Conservation (phyloP, 2,113 vertebrate species). For the Nyctibius bracteatus region DNA sequence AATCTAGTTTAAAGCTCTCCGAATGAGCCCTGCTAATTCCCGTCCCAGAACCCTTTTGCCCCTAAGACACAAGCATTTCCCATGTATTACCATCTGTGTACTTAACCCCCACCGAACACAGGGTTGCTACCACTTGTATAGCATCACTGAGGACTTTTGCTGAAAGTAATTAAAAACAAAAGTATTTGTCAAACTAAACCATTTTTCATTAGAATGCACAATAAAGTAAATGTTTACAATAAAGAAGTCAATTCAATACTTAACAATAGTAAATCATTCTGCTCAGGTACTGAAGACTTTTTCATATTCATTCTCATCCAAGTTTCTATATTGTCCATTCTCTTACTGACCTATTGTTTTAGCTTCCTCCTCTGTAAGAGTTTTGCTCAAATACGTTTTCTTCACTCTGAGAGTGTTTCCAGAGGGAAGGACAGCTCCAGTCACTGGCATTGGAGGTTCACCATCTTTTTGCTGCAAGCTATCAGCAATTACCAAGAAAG, state of each 20-base stretch:
- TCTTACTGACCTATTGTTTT: conserved; percentile 91
- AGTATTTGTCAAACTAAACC: neutral
- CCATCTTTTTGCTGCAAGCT: conserved; percentile 97
- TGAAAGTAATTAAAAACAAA: neutral
- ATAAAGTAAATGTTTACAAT: neutral
- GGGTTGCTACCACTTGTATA: neutral
- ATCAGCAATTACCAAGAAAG: conserved; percentile 96
- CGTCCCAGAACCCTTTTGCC: no score
- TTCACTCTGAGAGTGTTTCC: conserved; percentile 98
- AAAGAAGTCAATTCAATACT: neutral
- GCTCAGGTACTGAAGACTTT: neutral
- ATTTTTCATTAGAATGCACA: neutral
- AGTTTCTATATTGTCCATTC: neutral
- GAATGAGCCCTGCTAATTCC: no score
- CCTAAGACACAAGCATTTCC: no score
- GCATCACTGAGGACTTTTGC: neutral
- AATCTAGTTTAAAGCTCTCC: no score
- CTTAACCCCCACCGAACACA: neutral
- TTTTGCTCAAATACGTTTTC: conserved; percentile 98
- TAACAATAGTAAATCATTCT: neutral
- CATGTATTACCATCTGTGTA: neutral
- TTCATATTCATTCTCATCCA: neutral
- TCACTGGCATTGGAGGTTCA: conserved; percentile 99
- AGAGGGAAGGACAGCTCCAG: conserved; percentile 93
- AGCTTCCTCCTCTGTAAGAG: conserved; percentile 96